Evolutionary conservation across 2,888 invertebrate genomes (phyloP).

Genomic region (Hemithea aestivaria): DNA sequence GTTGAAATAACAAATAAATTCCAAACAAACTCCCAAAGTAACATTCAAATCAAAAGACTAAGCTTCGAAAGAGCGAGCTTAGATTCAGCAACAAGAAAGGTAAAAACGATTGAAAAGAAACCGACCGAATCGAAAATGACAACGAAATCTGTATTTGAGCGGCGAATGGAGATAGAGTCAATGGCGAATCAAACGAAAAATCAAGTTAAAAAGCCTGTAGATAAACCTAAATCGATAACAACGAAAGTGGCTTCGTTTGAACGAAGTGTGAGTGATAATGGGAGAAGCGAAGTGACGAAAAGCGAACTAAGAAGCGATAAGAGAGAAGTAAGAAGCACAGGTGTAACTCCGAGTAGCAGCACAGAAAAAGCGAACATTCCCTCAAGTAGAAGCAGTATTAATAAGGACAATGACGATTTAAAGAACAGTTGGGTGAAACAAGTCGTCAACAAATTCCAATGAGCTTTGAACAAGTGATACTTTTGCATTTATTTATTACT

Average conservation of each 20-base stretch:
- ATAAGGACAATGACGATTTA: slow-evolving; percentile 44
- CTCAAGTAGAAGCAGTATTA: slow-evolving; percentile 37
- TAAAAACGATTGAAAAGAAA: slow-evolving; percentile 49
- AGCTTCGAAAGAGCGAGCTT: slow-evolving; percentile 73
- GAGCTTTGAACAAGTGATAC: slow-evolving; percentile 45
- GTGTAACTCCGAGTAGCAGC: slow-evolving; percentile 35
- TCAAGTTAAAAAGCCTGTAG: slow-evolving; percentile 49
- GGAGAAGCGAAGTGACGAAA: slow-evolving; percentile 31
- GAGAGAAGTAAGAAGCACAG: slow-evolving; percentile 17
- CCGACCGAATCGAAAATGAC: slow-evolving; percentile 55
- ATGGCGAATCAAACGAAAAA: slow-evolving; percentile 55
- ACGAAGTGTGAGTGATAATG: slow-evolving; percentile 46
- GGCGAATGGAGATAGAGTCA: slow-evolving; percentile 69
- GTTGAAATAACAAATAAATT: slow-evolving; percentile 28
- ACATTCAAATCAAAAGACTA: slow-evolving; percentile 65
- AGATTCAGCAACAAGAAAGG: slow-evolving; percentile 66
- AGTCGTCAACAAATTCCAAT: slow-evolving; percentile 86
- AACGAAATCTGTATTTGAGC: slow-evolving; percentile 66
- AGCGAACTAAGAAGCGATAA: slow-evolving; percentile 19
- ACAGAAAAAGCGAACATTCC: slow-evolving; percentile 41
- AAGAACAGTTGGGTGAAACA: slow-evolving; percentile 86
- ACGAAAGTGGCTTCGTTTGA: slow-evolving; percentile 65
- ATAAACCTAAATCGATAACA: slow-evolving; percentile 59
- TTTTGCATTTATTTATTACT: slow-evolving; percentile 51
- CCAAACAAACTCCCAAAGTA: slow-evolving; percentile 42